Base-by-base conservation (phyloP, 1,140 invertebrate species). In the Lethocerus indicus region DNA sequence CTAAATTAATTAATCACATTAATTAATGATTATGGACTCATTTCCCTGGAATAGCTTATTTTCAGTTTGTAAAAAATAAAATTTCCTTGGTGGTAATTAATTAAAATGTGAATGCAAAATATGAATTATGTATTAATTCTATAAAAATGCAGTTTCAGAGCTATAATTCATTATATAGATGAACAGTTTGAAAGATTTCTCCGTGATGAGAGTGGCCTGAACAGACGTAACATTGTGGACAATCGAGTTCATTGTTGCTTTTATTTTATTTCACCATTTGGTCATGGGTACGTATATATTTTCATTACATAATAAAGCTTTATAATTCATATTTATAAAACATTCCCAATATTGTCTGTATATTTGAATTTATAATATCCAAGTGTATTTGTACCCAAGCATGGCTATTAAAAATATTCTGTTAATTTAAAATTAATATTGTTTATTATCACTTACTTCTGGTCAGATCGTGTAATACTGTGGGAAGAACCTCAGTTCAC, bases 201-300 rank as follows among this genome's bases (percentile, higher is more conserved):
- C 23, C 75, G 84, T 41, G 87, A 92, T 60, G 89, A 93, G 66
- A 89, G 84, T 61, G 89, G 90, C 6, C 71, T 93, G 13, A 92
- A 93, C 65, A 73, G 88, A 40, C 77, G 87, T 55, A 89, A 92
- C 60, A 92, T 91, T 56, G 80, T 90, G 37, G 90, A 94, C 60
- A 91, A 88, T 66, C 75, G 89, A 63, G 87, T 94, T 61, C 89
- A 94, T 64, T 93, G 88, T 66, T 98, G 94, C 69, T 90, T 99
- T 59, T 99, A 98, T 69, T 99, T 99, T 66, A 97, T 99, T 62
- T 93, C 94, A 39, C 95, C 96, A 14, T 92, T 92, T 67, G 93
- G 93, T 26, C 93, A 98, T 72, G 92, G 93, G 79, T 85, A 72
- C 60, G 63, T 60, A 3, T 32, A n/a, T n/a, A n/a, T n/a, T n/a